Evolutionary conservation across 2,888 invertebrate species (phyloP).

Genomic region (Ophion obscuratus): DNA sequence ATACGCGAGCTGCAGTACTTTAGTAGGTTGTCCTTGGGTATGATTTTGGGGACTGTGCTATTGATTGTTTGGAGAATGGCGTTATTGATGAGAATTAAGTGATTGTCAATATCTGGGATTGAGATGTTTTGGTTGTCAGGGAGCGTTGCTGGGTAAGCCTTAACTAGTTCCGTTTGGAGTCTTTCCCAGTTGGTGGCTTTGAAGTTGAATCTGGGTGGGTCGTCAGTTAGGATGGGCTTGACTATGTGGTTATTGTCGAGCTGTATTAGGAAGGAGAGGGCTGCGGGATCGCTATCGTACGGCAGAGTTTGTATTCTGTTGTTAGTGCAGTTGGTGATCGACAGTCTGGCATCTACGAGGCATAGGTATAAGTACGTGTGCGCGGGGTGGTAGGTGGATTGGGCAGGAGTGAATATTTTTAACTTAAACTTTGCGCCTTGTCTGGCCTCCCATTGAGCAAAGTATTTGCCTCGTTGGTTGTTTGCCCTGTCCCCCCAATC

Average conservation of each 20-base stretch:
- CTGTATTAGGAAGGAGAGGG: neutral
- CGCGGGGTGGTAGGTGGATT: neutral
- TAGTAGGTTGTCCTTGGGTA: neutral
- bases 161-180: no score
- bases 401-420: neutral
- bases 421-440: neutral
- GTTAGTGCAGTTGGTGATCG: no score
- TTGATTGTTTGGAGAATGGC: neutral
- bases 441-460: conserved; percentile 15
- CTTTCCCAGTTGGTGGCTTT: no score
- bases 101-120: neutral
- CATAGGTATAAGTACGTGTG: neutral
- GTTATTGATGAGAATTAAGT: neutral
- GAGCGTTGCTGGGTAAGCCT: no score
- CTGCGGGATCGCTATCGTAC: neutral
- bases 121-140: no score
- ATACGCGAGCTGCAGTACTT: neutral
- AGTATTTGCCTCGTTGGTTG: conserved; percentile 20
- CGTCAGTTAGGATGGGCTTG: neutral
- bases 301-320: neutral
- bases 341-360: no score
- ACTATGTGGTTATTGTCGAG: neutral
- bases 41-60: neutral
- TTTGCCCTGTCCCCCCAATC: conserved; percentile 33
- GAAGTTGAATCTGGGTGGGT: neutral